Evolutionary conservation across 2,888 invertebrate species (phyloP).

Genomic region (Cephus rjabovi): DNA sequence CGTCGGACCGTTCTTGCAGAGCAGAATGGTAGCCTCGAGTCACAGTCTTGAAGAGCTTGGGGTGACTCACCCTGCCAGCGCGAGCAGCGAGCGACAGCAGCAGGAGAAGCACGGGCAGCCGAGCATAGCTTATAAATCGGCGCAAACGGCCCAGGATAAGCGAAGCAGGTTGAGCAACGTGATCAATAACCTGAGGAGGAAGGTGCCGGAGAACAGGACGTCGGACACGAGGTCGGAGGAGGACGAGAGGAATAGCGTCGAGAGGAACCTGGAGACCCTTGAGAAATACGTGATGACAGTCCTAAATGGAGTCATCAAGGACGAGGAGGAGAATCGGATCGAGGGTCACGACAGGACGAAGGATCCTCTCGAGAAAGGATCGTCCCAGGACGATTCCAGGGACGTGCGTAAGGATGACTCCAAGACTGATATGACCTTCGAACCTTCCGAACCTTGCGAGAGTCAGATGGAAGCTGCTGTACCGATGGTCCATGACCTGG

Average conservation of each 20-base stretch:
- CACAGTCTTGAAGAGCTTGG: conserved; percentile 56
- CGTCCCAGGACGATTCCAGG: conserved; percentile 15
- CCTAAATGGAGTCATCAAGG: conserved; percentile 59
- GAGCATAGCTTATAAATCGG: conserved; percentile 33
- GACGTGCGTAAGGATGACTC: neutral
- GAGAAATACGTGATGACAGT: conserved; percentile 64
- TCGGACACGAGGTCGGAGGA: conserved; percentile 31
- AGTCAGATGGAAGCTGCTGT: conserved; percentile 51
- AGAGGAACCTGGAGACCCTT: conserved; percentile 56
- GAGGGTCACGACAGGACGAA: conserved; percentile 7
- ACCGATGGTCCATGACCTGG: conserved; percentile 18
- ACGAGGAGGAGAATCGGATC: conserved; percentile 47
- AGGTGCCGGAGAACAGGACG: conserved; percentile 45
- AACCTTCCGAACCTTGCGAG: conserved; percentile 47
- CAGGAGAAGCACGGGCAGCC: conserved; percentile 41
- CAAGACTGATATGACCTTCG: conserved; percentile 13
- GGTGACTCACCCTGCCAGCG: conserved; percentile 47
- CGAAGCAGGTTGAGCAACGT: conserved; percentile 62
- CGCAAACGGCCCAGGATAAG: conserved; percentile 58
- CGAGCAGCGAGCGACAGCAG: conserved; percentile 41
- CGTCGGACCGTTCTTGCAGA: conserved; percentile 1
- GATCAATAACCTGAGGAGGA: conserved; percentile 60
- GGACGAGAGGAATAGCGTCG: conserved; percentile 47
- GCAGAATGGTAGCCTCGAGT: conserved; percentile 60
- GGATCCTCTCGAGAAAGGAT: conserved; percentile 6